phyloP scores from a whole-genome alignment of 2,113 vertebrate genomes.

The Sorex fumeus region DNA sequence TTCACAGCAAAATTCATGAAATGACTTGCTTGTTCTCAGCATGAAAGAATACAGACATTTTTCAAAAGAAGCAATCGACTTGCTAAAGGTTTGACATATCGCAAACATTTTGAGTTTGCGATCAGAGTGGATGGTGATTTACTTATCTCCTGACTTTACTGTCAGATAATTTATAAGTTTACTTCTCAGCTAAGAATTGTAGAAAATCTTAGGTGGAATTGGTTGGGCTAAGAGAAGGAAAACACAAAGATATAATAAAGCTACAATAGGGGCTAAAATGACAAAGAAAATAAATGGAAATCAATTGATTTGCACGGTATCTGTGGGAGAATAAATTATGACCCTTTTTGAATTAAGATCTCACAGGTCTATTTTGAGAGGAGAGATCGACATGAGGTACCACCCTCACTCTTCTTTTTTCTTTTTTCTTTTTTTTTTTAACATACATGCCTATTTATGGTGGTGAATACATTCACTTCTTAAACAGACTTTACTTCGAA shows the following conservation, averaged over 20 bases:
- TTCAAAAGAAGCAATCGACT: slow-evolving; percentile 75
- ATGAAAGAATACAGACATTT: slow-evolving; percentile 49
- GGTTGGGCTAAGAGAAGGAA: slow-evolving; percentile 19
- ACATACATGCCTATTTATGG: too few species aligned
- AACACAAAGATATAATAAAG: slow-evolving; percentile 52
- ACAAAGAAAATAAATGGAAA: slow-evolving; percentile 67
- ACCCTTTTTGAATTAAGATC: slow-evolving; percentile 54
- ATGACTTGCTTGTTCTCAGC: slow-evolving; percentile 12
- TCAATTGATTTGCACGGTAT: slow-evolving; percentile 50
- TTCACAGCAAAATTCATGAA: slow-evolving; percentile 45
- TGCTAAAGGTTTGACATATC: slow-evolving; percentile 72
- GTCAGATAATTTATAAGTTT: slow-evolving; percentile 73
- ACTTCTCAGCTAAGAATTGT: slow-evolving; percentile 59
- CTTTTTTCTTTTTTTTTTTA: too few species aligned
- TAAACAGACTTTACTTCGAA: slow-evolving; percentile 60
- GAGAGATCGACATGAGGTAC: background rate
- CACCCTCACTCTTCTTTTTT: background rate
- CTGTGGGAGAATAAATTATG: slow-evolving; percentile 55
- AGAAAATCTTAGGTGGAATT: slow-evolving; percentile 57
- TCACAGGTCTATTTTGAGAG: slow-evolving; percentile 69
- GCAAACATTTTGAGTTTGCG: slow-evolving; percentile 74
- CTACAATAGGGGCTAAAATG: slow-evolving; percentile 18
- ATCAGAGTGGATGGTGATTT: slow-evolving; percentile 69
- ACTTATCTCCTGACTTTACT: slow-evolving; percentile 61
- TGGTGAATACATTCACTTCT: background rate